Percentiles rank a stretch among this genome's conserved stretches.
These are phyloP conservation scores for Geotrypetes seraphini DNA, from an alignment of 2,797 vertebrate species.

Conservation along the genomic window DNA sequence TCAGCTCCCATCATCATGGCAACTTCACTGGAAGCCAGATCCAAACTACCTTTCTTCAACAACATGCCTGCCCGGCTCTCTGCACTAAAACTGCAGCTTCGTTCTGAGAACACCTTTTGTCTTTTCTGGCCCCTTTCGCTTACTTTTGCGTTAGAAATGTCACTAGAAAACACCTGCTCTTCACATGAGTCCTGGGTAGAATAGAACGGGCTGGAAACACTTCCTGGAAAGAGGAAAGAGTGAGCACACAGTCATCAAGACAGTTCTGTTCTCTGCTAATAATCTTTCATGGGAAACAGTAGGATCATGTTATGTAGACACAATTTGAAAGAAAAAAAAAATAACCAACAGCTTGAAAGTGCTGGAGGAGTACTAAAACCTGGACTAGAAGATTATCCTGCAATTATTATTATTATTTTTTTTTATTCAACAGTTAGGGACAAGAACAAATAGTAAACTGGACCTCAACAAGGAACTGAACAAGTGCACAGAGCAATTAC, in stretches of 20 bases:
- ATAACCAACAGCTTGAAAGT: no score
- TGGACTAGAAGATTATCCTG: no score
- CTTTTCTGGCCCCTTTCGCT: constrained; percentile 62
- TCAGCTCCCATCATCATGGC: constrained; percentile 89
- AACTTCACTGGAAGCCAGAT: constrained; percentile 71
- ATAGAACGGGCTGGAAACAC: constrained; percentile 54
- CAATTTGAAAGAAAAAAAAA: no score
- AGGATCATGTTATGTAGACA: no score
- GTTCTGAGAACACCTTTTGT: constrained; percentile 76
- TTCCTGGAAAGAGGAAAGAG: constrained; percentile 40
- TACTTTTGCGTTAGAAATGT: constrained; percentile 38
- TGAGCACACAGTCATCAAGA: constrained; percentile 4
- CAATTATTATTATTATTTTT: no score
- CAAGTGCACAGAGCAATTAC: no score
- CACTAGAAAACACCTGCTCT: constrained; percentile 51
- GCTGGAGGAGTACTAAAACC: no score
- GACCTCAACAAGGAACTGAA: no score
- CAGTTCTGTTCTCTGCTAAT: no score
- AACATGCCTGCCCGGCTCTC: constrained; percentile 86
- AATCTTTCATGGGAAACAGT: no score
- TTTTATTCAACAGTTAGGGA: no score
- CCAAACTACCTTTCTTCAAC: constrained; percentile 73
- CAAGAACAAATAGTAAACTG: no score
- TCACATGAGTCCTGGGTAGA: constrained; percentile 57
- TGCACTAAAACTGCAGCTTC: constrained; percentile 90